Percentiles rank a stretch among this genome's conserved stretches.
Evolutionary conservation across 2,113 vertebrate species (phyloP).

Genomic region (Hirundichthys speculiger): DNA sequence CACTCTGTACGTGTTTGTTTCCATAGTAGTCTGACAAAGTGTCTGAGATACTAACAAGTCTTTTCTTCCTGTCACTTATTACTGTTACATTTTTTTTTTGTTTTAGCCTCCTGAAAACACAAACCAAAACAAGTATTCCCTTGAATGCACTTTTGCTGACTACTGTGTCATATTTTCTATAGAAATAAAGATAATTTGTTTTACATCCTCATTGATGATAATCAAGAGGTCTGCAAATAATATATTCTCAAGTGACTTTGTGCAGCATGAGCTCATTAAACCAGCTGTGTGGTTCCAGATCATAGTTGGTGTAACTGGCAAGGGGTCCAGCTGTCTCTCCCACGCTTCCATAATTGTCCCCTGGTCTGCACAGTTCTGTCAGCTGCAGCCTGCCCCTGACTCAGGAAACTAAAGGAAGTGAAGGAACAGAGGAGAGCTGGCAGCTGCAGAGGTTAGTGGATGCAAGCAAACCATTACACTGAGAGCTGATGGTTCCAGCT

Average conservation of each 20-base stretch:
- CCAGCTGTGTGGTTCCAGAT: slow-evolving; percentile 13
- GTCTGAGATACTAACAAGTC: too few species aligned
- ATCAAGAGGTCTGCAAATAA: neutral
- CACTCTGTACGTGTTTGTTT: neutral
- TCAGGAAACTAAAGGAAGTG: slow-evolving; percentile 33
- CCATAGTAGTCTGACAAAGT: too few species aligned
- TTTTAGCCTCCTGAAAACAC: neutral
- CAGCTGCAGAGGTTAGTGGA: slow-evolving; percentile 53
- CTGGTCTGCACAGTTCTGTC: slow-evolving; percentile 55
- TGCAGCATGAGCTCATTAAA: slow-evolving; percentile 24
- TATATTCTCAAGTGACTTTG: neutral
- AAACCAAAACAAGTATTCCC: slow-evolving; percentile 9
- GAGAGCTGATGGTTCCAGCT: slow-evolving; percentile 37
- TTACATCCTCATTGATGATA: slow-evolving; percentile 23
- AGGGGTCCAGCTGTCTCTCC: slow-evolving; percentile 67
- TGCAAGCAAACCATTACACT: slow-evolving; percentile 41
- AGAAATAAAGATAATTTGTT: slow-evolving; percentile 57
- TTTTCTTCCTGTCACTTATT: slow-evolving; percentile 17
- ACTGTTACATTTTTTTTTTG: slow-evolving; percentile 46
- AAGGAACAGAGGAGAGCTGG: slow-evolving; percentile 7
- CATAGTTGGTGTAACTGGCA: slow-evolving; percentile 50
- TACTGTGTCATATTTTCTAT: slow-evolving; percentile 33
- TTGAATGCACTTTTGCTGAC: slow-evolving; percentile 47
- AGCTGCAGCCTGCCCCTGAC: slow-evolving; percentile 53
- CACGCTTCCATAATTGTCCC: slow-evolving; percentile 66